Conservation (phyloP, 2,888 invertebrate species). For the Drosophila merina region DNA sequence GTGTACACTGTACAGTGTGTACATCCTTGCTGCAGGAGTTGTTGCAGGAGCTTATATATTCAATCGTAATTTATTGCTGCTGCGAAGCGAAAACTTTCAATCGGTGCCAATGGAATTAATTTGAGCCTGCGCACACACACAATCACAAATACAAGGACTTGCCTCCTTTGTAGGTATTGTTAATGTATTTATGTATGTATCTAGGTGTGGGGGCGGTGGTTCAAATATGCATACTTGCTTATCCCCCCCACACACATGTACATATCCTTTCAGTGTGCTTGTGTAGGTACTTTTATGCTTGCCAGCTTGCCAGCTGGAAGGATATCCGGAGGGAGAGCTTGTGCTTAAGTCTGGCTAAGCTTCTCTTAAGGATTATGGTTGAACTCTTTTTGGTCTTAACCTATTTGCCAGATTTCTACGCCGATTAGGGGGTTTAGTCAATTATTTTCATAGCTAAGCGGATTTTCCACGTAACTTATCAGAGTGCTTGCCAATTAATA, state of each 20-base stretch:
- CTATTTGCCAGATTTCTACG: constrained; percentile 21
- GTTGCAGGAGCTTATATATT: constrained; percentile 21
- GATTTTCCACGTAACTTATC: background rate
- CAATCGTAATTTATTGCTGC: constrained; percentile 75
- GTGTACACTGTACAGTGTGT: constrained; percentile 12
- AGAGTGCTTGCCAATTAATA: background rate
- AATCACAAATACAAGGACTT: constrained; percentile 17
- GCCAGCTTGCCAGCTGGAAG: background rate
- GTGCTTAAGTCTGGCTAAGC: constrained; percentile 34
- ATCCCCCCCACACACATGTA: constrained; percentile 5
- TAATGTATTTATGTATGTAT: constrained; percentile 61
- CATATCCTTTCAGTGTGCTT: constrained; percentile 7
- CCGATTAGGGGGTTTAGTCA: background rate
- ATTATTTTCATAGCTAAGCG: background rate
- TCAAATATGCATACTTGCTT: constrained; percentile 49
- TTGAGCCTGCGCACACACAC: constrained; percentile 60
- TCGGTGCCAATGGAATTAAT: constrained; percentile 78
- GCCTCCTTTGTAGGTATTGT: constrained; percentile 32
- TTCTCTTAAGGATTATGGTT: constrained; percentile 25
- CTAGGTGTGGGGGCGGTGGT: constrained; percentile 54
- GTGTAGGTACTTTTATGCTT: background rate
- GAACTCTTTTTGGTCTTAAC: constrained; percentile 28
- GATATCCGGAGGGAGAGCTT: constrained; percentile 13
- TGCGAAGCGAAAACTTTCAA: constrained; percentile 74
- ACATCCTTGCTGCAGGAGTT: constrained; percentile 15